Base-by-base conservation (phyloP, 2,113 vertebrate species). In the Caranx melampygus region DNA sequence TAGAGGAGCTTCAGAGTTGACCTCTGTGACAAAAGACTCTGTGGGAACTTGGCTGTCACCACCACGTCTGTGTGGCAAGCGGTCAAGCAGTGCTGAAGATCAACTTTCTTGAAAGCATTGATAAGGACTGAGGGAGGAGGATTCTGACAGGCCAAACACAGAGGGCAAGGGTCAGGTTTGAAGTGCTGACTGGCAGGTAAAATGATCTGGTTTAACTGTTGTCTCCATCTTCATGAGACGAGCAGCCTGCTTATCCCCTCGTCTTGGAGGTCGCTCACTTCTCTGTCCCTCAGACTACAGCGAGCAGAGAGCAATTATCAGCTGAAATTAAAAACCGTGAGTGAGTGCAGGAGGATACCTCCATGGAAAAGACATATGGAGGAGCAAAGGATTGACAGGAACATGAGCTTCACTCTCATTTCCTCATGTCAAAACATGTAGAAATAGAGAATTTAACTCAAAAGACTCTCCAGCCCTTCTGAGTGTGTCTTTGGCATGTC, bases 131-230 rank as follows among this genome's bases (percentile, higher is more conserved):
- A 75, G 79, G 78, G 74, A 86, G 92, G 92, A 91, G 91, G 91
- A 93, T 85, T 79, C 42, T 89, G 83, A 92, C 86, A 89, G 84
- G 83, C 64, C 78, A 77, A 91, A 91, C 33, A 3, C 10, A 77
- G 63, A 81, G 87, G 90, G 91, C 86, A 93, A 54, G 65, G 91
- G 92, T 94, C 75, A 13, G 82, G 82, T 92, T 90, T 91, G 84
- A 91, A 87, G 85, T 80, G 74, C 59, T 78, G 89, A 79, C 80
- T 37, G 5, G 10, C 20, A 16, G 75, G 90, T 82, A 93, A 91
- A 65, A 68, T 80, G 87, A 92, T 90, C 87, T 55, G 72, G 81
- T 65, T 75, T 70, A 75, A 77, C 45, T 82, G 60, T 79, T 79
- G 73, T 83, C 77, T 78, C 71, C 47, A 5, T 84, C 81, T 83